phyloP scores from a whole-genome alignment of 2,797 vertebrate species.

The Epinephelus awoara region DNA sequence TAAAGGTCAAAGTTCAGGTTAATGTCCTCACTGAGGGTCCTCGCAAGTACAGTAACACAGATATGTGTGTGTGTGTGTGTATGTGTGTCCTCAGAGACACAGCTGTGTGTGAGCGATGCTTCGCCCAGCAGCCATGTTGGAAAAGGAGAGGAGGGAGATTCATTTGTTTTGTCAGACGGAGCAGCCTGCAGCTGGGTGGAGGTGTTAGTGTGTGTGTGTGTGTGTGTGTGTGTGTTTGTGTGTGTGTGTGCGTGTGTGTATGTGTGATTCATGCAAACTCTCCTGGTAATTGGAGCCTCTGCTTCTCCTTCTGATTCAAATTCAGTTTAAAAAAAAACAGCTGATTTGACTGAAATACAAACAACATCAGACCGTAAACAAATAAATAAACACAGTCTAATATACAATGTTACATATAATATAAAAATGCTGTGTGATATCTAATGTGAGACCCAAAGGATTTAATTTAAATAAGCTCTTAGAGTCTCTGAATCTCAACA shows the following conservation, averaged over 20 bases:
- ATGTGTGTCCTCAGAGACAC: constrained; percentile 1
- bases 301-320: neutral
- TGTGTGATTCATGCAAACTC: constrained; percentile 5
- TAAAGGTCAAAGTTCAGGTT: no score
- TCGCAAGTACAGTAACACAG: no score
- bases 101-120: no score
- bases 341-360: neutral
- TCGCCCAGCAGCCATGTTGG: neutral
- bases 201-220: neutral
- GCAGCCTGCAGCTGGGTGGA: neutral
- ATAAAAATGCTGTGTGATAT: no score
- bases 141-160: neutral
- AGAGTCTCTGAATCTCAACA: no score
- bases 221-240: constrained; percentile 4
- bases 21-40: no score
- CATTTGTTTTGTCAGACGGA: neutral
- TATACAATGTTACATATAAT: no score
- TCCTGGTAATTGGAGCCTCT: neutral
- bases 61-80: neutral
- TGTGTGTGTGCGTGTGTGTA: constrained; percentile 3
- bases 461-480: no score
- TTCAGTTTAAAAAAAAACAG: neutral
- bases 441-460: no score
- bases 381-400: no score
- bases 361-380: neutral